phyloP scores from a whole-genome alignment of 2,888 invertebrate species.

The Eupeodes luniger region DNA sequence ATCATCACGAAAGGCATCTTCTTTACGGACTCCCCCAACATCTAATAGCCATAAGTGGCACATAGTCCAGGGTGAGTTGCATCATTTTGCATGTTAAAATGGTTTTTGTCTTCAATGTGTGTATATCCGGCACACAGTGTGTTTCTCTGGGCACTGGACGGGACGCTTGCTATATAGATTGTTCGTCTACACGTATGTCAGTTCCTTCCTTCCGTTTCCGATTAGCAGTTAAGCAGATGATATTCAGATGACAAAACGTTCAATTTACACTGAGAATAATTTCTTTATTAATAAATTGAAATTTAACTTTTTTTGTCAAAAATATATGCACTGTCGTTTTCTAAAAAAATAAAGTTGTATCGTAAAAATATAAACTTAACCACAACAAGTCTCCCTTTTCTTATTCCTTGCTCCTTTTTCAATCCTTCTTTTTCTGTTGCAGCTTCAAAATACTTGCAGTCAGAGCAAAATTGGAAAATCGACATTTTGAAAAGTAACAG shows the following conservation, averaged over 20 bases:
- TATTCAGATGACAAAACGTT: slow-evolving; percentile 12
- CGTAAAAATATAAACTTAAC: too few species aligned
- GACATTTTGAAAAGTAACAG: too few species aligned
- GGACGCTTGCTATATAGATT: slow-evolving; percentile 53
- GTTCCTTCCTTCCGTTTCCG: slow-evolving; percentile 60
- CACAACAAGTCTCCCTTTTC: too few species aligned
- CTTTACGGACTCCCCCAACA: slow-evolving; percentile 8
- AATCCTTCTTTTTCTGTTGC: too few species aligned
- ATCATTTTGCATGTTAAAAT: slow-evolving; percentile 72
- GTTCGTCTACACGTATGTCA: slow-evolving; percentile 59
- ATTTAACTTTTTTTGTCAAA: too few species aligned
- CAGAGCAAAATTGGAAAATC: too few species aligned
- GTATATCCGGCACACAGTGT: slow-evolving; percentile 33
- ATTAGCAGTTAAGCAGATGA: slow-evolving; percentile 30
- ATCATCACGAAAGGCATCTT: slow-evolving; percentile 27
- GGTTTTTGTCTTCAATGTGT: slow-evolving; percentile 64
- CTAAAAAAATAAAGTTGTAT: too few species aligned
- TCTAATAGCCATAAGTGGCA: background rate
- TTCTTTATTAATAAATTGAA: background rate
- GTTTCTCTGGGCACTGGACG: slow-evolving; percentile 3
- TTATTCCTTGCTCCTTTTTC: too few species aligned
- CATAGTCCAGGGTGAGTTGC: slow-evolving; percentile 39
- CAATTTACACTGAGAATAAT: slow-evolving; percentile 21
- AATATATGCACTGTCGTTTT: too few species aligned
- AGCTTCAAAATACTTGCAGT: too few species aligned